Conservation (phyloP, 2,113 vertebrate species). For the Azemiops feae region DNA sequence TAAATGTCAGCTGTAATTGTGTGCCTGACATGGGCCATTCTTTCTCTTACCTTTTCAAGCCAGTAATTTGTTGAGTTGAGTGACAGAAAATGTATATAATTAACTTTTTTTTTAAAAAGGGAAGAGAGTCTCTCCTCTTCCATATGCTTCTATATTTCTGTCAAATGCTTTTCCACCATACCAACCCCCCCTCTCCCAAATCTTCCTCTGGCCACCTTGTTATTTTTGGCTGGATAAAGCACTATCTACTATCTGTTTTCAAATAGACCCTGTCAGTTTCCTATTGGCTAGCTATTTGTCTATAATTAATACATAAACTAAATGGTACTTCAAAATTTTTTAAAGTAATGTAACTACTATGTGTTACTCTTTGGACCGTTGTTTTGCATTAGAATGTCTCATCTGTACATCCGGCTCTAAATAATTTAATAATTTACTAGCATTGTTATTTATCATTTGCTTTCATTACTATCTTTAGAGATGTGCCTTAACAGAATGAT, state of each 20-base stretch:
- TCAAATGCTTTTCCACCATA: not conserved
- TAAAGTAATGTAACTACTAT: not conserved
- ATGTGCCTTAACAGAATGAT: not conserved
- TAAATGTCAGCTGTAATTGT: slow-evolving; percentile 23
- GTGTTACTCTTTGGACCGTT: not conserved
- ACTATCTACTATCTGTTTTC: slow-evolving; percentile 5
- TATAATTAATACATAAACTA: not conserved
- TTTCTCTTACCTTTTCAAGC: slow-evolving; percentile 15
- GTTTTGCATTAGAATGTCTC: not conserved
- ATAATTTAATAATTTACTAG: not conserved
- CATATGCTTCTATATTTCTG: not conserved
- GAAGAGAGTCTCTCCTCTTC: not conserved
- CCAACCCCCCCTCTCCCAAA: not conserved
- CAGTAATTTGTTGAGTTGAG: slow-evolving; percentile 18
- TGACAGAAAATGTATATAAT: slow-evolving; percentile 28
- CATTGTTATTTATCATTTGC: not conserved
- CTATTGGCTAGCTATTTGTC: not conserved
- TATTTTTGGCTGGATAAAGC: slow-evolving; percentile 27
- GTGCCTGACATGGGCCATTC: slow-evolving; percentile 3
- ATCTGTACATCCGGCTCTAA: not conserved
- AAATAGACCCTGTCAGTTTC: not conserved
- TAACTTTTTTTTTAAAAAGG: not conserved
- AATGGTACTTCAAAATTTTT: not conserved
- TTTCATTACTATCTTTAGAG: not conserved
- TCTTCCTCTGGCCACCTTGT: not conserved